Evolutionary conservation across 64 coral and sea anemone genomes (phyloP).

Genomic region (Dendronephthya gigantea): DNA sequence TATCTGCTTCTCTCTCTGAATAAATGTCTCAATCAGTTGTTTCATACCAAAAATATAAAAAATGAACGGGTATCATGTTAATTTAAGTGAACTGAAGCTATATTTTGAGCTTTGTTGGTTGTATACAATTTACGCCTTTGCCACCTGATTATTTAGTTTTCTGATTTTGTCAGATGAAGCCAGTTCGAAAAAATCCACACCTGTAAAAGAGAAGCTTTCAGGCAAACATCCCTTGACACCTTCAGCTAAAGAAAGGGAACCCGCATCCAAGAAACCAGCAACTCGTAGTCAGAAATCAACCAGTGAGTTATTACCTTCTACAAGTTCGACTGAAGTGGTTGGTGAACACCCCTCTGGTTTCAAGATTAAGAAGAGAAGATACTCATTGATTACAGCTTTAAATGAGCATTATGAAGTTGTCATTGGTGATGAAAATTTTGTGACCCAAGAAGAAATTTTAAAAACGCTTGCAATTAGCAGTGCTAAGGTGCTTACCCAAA

Average conservation of each 20-base stretch:
- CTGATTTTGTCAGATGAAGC: neutral
- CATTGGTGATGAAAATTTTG: neutral
- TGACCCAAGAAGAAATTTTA: neutral
- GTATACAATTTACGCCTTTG: neutral
- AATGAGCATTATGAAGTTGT: neutral
- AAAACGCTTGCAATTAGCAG: neutral
- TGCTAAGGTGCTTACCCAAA: neutral
- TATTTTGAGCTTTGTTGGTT: too few species aligned
- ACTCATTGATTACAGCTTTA: neutral
- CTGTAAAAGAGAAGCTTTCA: neutral
- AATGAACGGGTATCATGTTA: too few species aligned
- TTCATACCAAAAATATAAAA: too few species aligned
- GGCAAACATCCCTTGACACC: neutral
- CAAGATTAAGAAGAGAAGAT: neutral
- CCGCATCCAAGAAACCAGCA: neutral
- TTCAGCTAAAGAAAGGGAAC: constrained; percentile 8
- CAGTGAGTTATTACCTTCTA: neutral
- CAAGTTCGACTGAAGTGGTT: neutral
- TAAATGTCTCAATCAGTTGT: too few species aligned
- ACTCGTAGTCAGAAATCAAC: neutral
- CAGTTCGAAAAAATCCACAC: neutral
- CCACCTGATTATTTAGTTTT: neutral
- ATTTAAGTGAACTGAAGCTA: too few species aligned
- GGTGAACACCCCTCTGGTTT: neutral
- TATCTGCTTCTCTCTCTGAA: too few species aligned